These are phyloP conservation scores for Rhingia campestris DNA, from an alignment of 2,888 invertebrate genomes.

Conservation along the genomic window DNA sequence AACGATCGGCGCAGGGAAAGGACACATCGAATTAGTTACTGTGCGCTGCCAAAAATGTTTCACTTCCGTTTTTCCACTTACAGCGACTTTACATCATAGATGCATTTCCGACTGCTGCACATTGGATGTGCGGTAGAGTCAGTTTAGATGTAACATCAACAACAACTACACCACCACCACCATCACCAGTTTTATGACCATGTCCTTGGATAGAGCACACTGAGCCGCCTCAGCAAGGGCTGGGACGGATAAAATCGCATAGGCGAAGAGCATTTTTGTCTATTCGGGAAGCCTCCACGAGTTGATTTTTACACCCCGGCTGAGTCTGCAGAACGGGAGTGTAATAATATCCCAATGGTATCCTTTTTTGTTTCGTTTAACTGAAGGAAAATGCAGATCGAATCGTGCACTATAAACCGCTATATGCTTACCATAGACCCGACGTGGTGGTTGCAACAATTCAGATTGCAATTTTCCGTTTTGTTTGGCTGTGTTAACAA, in stretches of 20 bases:
- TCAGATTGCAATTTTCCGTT: slow-evolving; percentile 68
- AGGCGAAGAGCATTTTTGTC: slow-evolving; percentile 27
- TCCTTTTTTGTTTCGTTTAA: slow-evolving; percentile 34
- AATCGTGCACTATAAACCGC: slow-evolving; percentile 63
- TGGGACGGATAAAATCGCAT: neutral
- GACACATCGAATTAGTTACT: slow-evolving; percentile 52
- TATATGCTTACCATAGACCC: slow-evolving; percentile 43
- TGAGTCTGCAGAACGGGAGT: slow-evolving; percentile 2
- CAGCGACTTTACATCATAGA: slow-evolving; percentile 41
- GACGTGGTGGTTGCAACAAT: slow-evolving; percentile 50
- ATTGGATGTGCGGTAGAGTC: slow-evolving; percentile 11
- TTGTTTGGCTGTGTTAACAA: slow-evolving; percentile 69
- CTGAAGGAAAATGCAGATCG: slow-evolving; percentile 55
- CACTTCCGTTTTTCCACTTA: slow-evolving; percentile 27
- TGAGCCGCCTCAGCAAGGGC: neutral
- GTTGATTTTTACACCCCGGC: slow-evolving; percentile 42
- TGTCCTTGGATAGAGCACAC: slow-evolving; percentile 29
- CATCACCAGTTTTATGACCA: slow-evolving; percentile 31
- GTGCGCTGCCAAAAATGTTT: slow-evolving; percentile 53
- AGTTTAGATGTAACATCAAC: slow-evolving; percentile 2
- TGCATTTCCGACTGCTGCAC: slow-evolving; percentile 28
- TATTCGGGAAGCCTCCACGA: slow-evolving; percentile 24
- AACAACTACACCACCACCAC: neutral
- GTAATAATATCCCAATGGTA: slow-evolving; percentile 23
- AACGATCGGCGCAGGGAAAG: neutral